Evolutionary conservation across 2,113 vertebrate species (phyloP).

Genomic region (Calyptomena viridis): DNA sequence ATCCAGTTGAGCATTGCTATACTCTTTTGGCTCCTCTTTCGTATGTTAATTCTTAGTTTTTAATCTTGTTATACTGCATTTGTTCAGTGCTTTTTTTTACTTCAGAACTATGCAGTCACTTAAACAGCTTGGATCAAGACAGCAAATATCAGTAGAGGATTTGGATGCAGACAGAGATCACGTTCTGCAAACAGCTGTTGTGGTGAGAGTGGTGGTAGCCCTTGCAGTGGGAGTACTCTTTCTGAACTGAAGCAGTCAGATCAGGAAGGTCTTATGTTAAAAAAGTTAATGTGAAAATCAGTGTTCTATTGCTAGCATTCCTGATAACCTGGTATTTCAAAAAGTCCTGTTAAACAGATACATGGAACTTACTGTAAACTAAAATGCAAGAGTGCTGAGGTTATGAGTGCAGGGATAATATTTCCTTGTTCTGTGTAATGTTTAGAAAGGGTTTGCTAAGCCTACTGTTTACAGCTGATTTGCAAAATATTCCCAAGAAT

Average conservation of each 20-base stretch:
- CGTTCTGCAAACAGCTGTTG: neutral
- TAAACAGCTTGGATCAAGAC: neutral
- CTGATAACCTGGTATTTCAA: neutral
- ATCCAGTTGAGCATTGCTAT: neutral
- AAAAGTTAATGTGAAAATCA: neutral
- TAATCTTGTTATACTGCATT: neutral
- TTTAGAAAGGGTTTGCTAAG: neutral
- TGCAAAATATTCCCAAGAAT: neutral
- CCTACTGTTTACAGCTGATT: neutral
- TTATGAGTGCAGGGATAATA: neutral
- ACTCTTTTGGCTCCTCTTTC: neutral
- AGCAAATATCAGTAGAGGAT: neutral
- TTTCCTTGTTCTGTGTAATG: neutral
- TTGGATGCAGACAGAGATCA: neutral
- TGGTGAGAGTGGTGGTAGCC: neutral
- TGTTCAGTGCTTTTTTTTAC: neutral
- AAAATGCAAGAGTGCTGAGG: neutral
- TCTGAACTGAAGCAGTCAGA: neutral
- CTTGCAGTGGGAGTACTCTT: neutral
- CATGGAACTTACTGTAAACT: neutral
- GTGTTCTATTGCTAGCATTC: neutral
- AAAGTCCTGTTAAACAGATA: neutral
- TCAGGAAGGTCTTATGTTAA: neutral
- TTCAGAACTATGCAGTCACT: neutral
- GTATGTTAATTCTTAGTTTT: neutral